These are phyloP conservation scores for Boloria euphrosyne DNA, from an alignment of 2,888 invertebrate genomes.

Conservation along the genomic window DNA sequence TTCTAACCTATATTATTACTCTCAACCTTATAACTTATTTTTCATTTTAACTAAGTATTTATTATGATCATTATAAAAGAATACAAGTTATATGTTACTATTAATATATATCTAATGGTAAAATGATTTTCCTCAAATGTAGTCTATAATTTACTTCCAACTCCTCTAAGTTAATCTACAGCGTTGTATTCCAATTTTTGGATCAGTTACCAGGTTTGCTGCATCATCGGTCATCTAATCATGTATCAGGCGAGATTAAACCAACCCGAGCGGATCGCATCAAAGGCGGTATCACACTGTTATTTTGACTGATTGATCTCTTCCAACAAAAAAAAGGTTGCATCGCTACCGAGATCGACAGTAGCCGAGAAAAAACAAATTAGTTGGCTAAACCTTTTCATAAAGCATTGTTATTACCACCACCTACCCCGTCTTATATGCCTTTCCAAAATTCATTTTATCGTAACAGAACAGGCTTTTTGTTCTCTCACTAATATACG, in stretches of 20 bases:
- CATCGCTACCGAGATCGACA: conserved; percentile 81
- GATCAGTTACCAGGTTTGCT: conserved; percentile 76
- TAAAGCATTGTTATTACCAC: conserved; percentile 81
- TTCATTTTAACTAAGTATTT: neutral
- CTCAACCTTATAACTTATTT: too few species aligned
- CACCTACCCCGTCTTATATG: conserved; percentile 71
- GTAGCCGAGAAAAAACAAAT: conserved; percentile 82
- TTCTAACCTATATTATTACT: neutral
- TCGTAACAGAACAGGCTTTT: conserved; percentile 50
- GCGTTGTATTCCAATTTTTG: conserved; percentile 66
- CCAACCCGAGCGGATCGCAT: conserved; percentile 78
- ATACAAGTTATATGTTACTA: neutral
- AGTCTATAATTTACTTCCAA: conserved; percentile 30
- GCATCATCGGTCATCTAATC: conserved; percentile 81
- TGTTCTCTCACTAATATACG: conserved; percentile 53
- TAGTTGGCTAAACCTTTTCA: conserved; percentile 82
- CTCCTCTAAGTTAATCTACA: conserved; percentile 58
- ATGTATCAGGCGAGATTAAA: conserved; percentile 80
- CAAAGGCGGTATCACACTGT: conserved; percentile 83
- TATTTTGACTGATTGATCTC: conserved; percentile 83
- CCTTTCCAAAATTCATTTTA: conserved; percentile 52
- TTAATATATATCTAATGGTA: neutral
- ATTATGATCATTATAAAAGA: neutral
- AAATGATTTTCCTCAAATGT: conserved; percentile 15
- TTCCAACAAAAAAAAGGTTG: conserved; percentile 74